Evolutionary conservation across 2,797 vertebrate species (phyloP).

Genomic region (Synaphobranchus kaupii): DNA sequence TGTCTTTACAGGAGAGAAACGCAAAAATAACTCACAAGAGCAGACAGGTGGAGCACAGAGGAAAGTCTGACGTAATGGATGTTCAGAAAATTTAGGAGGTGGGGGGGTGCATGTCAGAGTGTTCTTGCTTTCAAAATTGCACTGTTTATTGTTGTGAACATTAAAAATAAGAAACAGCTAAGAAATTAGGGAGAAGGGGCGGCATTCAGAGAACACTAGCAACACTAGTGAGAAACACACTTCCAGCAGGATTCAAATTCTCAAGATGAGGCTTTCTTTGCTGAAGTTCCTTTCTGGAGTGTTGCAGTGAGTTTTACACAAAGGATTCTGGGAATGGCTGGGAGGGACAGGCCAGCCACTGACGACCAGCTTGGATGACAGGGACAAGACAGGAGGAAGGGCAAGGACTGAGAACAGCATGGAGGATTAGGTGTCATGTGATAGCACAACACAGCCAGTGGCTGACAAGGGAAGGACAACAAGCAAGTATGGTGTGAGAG

Average conservation of each 20-base stretch:
- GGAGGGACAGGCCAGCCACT: constrained; percentile 55
- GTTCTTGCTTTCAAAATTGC: not conserved
- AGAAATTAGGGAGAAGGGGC: not conserved
- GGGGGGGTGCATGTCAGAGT: constrained; percentile 26
- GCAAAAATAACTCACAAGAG: constrained; percentile 19
- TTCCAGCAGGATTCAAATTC: not conserved
- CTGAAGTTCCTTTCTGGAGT: constrained; percentile 13
- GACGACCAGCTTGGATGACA: constrained; percentile 58
- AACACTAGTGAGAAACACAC: not conserved
- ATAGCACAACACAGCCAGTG: constrained; percentile 75
- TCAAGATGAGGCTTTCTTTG: not conserved
- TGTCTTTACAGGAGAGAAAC: not conserved
- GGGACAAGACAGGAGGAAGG: constrained; percentile 41
- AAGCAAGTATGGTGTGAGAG: constrained; percentile 53
- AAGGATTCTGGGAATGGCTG: constrained; percentile 69
- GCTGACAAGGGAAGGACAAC: constrained; percentile 76
- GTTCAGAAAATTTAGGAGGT: constrained; percentile 42
- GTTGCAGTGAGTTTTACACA: constrained; percentile 24
- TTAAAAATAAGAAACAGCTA: not conserved
- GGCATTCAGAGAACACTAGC: not conserved
- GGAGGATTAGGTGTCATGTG: constrained; percentile 60
- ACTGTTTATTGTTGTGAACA: not conserved
- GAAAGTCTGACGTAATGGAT: constrained; percentile 38
- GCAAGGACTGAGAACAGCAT: constrained; percentile 63
- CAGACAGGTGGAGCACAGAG: constrained; percentile 39